Conservation (phyloP, 2,888 invertebrate genomes). For the Harmothoe impar region DNA sequence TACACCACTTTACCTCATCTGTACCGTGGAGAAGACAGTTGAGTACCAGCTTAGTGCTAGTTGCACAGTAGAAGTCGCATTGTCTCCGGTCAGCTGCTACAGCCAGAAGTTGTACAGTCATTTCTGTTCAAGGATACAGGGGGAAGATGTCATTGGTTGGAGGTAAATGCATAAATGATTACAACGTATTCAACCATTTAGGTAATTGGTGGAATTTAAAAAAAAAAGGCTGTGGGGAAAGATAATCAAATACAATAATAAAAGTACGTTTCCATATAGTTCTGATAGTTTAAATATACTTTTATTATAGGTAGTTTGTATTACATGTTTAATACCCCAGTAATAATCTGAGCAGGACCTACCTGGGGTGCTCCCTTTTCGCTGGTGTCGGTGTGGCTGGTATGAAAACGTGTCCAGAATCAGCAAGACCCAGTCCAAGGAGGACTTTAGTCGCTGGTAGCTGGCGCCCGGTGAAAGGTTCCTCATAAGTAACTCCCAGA, state of each 20-base stretch:
- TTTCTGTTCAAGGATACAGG: conserved; percentile 70
- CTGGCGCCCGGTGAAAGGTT: conserved; percentile 86
- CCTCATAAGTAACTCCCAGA: conserved; percentile 85
- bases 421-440: conserved; percentile 76
- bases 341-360: no score
- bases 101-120: conserved; percentile 71
- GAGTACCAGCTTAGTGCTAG: conserved; percentile 71
- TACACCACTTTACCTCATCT: conserved; percentile 74
- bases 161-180: no score
- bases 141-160: no score
- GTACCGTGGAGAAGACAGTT: conserved; percentile 78
- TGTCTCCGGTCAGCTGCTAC: conserved; percentile 71
- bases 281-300: no score
- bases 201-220: no score
- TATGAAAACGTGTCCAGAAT: conserved; percentile 69
- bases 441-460: conserved; percentile 87
- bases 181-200: no score
- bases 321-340: no score
- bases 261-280: no score
- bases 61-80: conserved; percentile 76
- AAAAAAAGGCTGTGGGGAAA: no score
- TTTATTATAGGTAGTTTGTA: no score
- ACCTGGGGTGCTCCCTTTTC: conserved; percentile 70
- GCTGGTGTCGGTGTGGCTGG: conserved; percentile 61
- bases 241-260: no score